Conservation (phyloP, 2,113 vertebrate species). For the Elgaria multicarinata region DNA sequence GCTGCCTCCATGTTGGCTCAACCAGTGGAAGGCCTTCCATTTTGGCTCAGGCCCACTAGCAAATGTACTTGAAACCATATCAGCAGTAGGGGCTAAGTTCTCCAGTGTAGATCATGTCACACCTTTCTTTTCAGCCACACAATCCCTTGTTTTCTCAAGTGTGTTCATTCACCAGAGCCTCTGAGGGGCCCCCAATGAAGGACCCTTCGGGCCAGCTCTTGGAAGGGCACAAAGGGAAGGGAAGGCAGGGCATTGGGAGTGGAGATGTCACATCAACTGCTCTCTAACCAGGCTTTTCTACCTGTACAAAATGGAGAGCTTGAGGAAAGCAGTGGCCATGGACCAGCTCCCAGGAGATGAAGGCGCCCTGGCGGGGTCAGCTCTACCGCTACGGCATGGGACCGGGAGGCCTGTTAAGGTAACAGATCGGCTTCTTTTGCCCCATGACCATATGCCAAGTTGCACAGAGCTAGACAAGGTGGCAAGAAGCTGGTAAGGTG, state of each 20-base stretch:
- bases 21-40: not conserved
- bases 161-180: not conserved
- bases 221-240: not conserved
- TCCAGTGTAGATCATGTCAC: not conserved
- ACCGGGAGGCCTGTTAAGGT: not conserved
- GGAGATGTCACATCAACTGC: not conserved
- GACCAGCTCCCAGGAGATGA: not conserved
- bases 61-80: not conserved
- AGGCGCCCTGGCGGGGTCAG: not conserved
- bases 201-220: not conserved
- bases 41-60: not conserved
- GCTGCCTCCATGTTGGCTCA: not conserved
- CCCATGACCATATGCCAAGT: not conserved
- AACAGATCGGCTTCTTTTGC: not conserved
- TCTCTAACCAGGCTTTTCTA: not conserved
- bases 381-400: not conserved
- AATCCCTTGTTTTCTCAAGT: not conserved
- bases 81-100: not conserved
- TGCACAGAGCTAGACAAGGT: constrained; percentile 21
- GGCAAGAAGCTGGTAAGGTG: constrained; percentile 11
- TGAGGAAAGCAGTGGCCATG: not conserved
- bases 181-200: not conserved
- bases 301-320: not conserved
- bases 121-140: not conserved
- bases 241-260: not conserved